Base-by-base conservation (phyloP, 1,140 invertebrate species). In the Cydia pomonella region DNA sequence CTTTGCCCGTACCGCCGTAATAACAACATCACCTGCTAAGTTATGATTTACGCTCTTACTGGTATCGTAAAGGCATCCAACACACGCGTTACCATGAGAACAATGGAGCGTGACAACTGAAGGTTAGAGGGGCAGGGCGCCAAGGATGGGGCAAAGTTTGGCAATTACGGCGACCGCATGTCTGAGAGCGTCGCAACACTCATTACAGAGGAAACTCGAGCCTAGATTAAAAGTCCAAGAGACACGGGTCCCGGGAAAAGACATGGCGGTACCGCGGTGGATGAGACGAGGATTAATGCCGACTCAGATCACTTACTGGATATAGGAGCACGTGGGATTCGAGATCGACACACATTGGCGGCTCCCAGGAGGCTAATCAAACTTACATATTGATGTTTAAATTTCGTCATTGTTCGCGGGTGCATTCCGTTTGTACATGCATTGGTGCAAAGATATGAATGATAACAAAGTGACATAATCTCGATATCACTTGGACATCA, bases 91-190 rank as follows among this genome's bases (percentile, higher is more conserved):
- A 80, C 85, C 84, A 84, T 84, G 85, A 85, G 85, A 91, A 89
- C 87, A 90, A 90, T 87, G 83, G 85, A 84, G 82, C 80, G 85
- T 84, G 89, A 87, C 88, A 89, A 87, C 85, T 86, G 82, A 81
- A 82, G 82, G 81, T 33, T 69, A 38, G 64, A 69, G 82, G 82
- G 69, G 72, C 77, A 82, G 82, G 80, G 84, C 71, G 75, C 81
- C 78, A 73, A 77, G 84, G 84, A 78, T 81, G 82, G 78, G 81
- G 79, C 84, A 89, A 92, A 92, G 89, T 92, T 92, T 91, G 90
- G 91, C 89, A 92, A 92, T 92, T 92, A 92, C 82, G 88, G 87
- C 85, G 89, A 92, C 91, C 91, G 88, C 91, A 92, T 89, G 90
- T 93, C 90, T 91, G 87, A 88, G 86, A 91, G 89, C 87, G 87